These are phyloP conservation scores for Rutpela maculata DNA, from an alignment of 2,888 invertebrate species.

Conservation along the genomic window DNA sequence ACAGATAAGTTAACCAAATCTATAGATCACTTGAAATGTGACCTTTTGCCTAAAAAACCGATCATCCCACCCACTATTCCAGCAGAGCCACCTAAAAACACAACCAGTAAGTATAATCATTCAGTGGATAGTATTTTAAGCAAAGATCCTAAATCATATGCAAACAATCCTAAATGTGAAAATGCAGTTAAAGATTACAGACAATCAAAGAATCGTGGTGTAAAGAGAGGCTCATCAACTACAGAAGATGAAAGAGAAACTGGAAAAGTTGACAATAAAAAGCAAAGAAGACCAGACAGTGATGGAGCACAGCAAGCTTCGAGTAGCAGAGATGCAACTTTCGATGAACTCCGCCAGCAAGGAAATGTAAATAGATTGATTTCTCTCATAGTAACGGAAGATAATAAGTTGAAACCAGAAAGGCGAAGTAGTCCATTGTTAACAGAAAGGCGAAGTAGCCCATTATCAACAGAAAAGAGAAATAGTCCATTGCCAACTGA, in stretches of 20 bases:
- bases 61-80: not conserved
- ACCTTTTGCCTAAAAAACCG: not conserved
- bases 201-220: not conserved
- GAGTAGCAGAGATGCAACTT: not conserved
- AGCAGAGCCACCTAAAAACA: not conserved
- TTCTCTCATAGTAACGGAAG: conserved; percentile 15
- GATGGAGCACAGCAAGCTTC: not conserved
- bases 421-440: conserved; percentile 11
- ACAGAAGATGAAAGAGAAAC: not conserved
- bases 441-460: not conserved
- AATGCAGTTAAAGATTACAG: not conserved
- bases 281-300: not conserved
- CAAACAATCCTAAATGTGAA: not conserved
- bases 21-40: not conserved
- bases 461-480: not conserved
- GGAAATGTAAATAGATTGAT: conserved; percentile 27
- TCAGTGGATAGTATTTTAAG: conserved; percentile 32
- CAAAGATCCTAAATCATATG: not conserved
- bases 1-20: not conserved
- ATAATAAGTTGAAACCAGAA: conserved; percentile 25
- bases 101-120: conserved; percentile 18
- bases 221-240: not conserved
- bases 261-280: not conserved
- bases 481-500: conserved; percentile 1
- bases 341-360: conserved; percentile 25